A percentile compares a stretch with the other conserved stretches of the same genome.
Evolutionary conservation across 2,797 vertebrate species (phyloP).

Genomic region (Pangasius krempfi): DNA sequence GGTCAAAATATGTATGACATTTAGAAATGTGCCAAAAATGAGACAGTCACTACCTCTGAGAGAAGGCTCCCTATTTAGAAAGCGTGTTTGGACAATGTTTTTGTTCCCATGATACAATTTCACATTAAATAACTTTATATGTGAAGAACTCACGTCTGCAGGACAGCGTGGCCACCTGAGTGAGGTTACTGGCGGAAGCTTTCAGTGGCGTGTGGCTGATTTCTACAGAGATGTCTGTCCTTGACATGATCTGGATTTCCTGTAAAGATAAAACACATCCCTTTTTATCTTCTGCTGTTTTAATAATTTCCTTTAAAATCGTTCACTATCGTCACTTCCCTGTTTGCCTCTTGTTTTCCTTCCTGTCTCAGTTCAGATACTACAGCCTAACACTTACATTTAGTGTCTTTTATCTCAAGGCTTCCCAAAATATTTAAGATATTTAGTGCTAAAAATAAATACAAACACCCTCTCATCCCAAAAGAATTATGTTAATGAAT

Average conservation of each 20-base stretch:
- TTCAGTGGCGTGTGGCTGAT: slow-evolving; percentile 83
- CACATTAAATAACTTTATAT: background rate
- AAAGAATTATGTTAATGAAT: background rate
- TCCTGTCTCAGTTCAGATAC: background rate
- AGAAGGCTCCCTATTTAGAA: background rate
- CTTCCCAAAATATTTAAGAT: too few species aligned
- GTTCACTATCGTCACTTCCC: background rate
- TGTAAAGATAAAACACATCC: slow-evolving; percentile 61
- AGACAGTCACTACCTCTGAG: background rate
- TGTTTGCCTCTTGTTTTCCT: background rate
- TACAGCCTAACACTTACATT: background rate
- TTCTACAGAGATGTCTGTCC: slow-evolving; percentile 78
- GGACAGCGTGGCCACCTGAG: slow-evolving; percentile 85
- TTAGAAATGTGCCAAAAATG: background rate
- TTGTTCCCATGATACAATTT: background rate
- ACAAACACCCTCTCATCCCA: background rate
- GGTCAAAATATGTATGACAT: background rate
- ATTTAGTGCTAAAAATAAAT: background rate
- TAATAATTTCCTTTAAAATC: background rate
- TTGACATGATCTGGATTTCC: slow-evolving; percentile 86
- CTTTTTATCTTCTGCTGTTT: background rate
- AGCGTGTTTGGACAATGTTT: background rate
- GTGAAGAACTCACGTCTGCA: slow-evolving; percentile 83
- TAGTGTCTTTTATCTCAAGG: background rate
- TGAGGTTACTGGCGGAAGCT: slow-evolving; percentile 87